Conservation (phyloP, 2,797 vertebrate genomes). For the Apogon hyalosoma region DNA sequence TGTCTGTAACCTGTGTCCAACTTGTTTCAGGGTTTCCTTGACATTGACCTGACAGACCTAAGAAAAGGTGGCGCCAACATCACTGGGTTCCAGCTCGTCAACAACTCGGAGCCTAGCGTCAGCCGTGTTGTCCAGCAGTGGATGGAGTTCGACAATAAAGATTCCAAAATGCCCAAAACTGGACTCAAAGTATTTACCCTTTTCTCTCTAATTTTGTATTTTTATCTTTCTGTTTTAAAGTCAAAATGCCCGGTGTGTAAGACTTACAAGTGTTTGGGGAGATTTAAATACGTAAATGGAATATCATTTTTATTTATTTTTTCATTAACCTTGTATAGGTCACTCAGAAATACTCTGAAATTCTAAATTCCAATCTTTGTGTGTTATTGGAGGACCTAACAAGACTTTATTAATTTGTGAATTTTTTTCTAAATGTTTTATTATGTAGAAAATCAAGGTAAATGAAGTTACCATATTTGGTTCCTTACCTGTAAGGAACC, state of each 20-base stretch:
- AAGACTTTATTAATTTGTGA: no score
- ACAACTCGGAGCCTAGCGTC: conserved; percentile 90
- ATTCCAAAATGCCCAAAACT: conserved; percentile 92
- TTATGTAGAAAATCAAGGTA: no score
- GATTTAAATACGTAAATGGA: no score
- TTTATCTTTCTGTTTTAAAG: neutral
- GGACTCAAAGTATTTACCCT: conserved; percentile 87
- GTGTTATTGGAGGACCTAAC: no score
- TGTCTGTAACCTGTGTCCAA: conserved; percentile 5
- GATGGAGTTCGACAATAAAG: conserved; percentile 94
- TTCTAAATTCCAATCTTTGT: no score
- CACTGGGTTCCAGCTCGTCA: conserved; percentile 97
- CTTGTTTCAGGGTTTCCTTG: conserved; percentile 92
- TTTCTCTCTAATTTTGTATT: neutral
- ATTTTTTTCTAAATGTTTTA: no score
- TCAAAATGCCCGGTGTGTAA: no score
- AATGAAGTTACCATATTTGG: no score
- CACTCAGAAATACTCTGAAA: no score
- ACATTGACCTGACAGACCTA: conserved; percentile 95
- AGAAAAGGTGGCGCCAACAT: conserved; percentile 96
- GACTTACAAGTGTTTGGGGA: no score
- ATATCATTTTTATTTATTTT: neutral
- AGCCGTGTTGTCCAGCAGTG: conserved; percentile 94
- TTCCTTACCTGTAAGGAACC: no score
- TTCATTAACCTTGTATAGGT: no score